Conservation (phyloP, 2,113 vertebrate genomes). For the Ondatra zibethicus region DNA sequence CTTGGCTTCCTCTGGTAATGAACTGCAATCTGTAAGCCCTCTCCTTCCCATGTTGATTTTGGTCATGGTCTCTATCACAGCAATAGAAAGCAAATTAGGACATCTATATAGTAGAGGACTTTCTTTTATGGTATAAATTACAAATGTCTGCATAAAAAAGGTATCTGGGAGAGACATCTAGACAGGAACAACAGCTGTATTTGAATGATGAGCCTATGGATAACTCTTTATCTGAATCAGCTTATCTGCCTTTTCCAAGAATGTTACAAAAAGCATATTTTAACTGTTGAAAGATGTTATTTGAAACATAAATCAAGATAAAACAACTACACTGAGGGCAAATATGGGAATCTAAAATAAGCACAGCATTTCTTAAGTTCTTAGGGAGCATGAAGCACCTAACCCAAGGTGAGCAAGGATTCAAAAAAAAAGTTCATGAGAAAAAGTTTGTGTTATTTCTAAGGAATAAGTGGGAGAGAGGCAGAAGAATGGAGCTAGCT, state of each 20-base stretch:
- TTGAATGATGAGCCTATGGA: background rate
- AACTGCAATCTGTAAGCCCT: background rate
- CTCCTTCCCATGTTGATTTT: background rate
- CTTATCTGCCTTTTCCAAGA: background rate
- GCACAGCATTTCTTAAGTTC: background rate
- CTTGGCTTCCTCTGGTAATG: background rate
- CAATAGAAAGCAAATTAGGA: background rate
- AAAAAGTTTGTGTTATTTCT: background rate
- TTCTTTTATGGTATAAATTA: conserved; percentile 10
- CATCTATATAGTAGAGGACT: background rate
- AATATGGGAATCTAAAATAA: background rate
- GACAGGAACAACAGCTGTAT: background rate
- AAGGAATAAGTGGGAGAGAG: background rate
- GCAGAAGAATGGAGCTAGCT: background rate
- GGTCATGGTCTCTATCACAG: background rate
- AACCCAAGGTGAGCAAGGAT: background rate
- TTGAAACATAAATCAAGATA: background rate
- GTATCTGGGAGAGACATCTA: background rate
- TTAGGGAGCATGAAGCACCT: background rate
- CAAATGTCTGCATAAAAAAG: background rate
- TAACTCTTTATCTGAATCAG: background rate
- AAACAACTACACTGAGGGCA: background rate
- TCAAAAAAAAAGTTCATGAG: background rate
- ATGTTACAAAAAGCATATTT: background rate
- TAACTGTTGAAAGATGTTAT: conserved; percentile 15